phyloP scores from a whole-genome alignment of 2,888 invertebrate genomes.

The Alitta virens region DNA sequence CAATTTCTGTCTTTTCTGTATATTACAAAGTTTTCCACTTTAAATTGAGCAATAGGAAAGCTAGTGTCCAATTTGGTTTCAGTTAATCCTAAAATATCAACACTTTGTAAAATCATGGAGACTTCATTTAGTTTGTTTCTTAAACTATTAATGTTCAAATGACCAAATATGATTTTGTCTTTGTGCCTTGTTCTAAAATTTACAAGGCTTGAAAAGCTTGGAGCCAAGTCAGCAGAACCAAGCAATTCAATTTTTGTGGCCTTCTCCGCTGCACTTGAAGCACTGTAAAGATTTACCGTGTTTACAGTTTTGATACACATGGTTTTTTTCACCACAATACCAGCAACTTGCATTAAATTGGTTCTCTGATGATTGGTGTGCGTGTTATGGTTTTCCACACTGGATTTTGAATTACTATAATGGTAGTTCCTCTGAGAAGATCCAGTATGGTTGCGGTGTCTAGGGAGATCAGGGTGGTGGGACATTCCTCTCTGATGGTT shows the following conservation, averaged over 20 bases:
- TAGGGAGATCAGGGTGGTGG: too few relatives aligned
- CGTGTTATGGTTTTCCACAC: too few relatives aligned
- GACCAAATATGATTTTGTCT: background rate
- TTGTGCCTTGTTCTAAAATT: too few relatives aligned
- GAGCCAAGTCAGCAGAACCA: background rate
- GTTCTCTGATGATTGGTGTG: too few relatives aligned
- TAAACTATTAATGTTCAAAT: background rate
- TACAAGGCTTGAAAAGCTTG: too few relatives aligned
- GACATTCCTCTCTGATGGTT: too few relatives aligned
- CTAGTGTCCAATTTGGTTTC: background rate
- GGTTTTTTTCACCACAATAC: background rate
- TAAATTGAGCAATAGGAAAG: background rate
- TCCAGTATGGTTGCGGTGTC: too few relatives aligned
- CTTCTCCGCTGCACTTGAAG: background rate
- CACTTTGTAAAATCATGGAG: background rate
- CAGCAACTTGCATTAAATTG: background rate
- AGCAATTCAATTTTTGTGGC: background rate
- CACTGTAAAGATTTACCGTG: background rate
- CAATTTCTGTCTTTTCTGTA: conserved; percentile 1
- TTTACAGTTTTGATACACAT: background rate
- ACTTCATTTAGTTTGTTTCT: background rate
- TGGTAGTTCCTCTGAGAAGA: too few relatives aligned
- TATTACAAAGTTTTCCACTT: background rate
- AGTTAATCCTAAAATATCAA: background rate
- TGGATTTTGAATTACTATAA: too few relatives aligned